Evolutionary conservation across 2,888 invertebrate genomes (phyloP), one percentile per base, ranked within the genome.

Genomic region (Morpho helenor): DNA sequence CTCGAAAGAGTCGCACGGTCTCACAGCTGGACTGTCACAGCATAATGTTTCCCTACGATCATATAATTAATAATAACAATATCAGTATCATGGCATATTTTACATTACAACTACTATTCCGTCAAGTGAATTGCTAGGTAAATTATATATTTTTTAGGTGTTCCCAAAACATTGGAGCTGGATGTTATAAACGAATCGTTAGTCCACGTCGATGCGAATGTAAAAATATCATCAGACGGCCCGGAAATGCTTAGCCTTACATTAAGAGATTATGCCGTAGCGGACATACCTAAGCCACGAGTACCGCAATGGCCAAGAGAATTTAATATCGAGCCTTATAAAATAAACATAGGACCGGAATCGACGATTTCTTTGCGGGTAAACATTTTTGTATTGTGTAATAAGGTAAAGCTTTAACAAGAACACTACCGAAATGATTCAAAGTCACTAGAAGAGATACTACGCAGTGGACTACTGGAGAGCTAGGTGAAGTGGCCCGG

Each of bases 101-200:
- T 16, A 31, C 5, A 5, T 31, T 31, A 1, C 31, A 31, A 31
- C 5, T 31, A 31, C 5, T 31, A 5, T 31, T 31, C 31, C 31
- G 5, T 3, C 31, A 31, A 31, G 31, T 31, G 3, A 5, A 31
- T 31, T 31, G 31, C 5, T 31, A n/a, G n/a, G n/a, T n/a, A 31
- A 3, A 31, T 31, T 31, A 31, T 31, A 31, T 31, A 48, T 43
- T 47, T 47, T 45, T 49, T 63, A 92, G 93, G 93, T 22, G 88
- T 92, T 16, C 84, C 89, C 3, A 81, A 80, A 65, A 83, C 79
- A 8, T 76, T 88, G 66, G 76, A 86, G 54, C 70, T 93, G 10
- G 76, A 79, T 0, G 83, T 93, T 16, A 82, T 85, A 23, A 94
- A 94, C 67, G 85, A 90, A 56, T 92, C 93, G 0, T 75, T 86